A percentile compares a stretch with the other conserved stretches of the same genome.
Conservation (phyloP, 2,113 vertebrate genomes). For the Chionis minor region DNA sequence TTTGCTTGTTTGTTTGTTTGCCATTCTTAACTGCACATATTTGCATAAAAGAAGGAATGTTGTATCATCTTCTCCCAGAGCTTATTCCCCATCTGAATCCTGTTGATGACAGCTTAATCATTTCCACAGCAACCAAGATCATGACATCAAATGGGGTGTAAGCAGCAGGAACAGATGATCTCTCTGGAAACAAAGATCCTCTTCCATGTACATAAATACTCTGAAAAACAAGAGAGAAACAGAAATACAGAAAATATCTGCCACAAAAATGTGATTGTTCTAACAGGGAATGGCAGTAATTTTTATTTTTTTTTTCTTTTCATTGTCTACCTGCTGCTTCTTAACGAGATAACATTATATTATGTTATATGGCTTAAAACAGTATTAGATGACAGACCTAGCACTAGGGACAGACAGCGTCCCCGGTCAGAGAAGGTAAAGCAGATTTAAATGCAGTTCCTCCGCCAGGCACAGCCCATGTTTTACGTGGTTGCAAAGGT, state of each 20-base stretch:
- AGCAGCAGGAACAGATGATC: slow-evolving; percentile 33
- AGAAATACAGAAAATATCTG: not conserved
- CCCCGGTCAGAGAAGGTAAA: not conserved
- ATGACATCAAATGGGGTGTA: slow-evolving; percentile 8
- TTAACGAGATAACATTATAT: not conserved
- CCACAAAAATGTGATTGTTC: not conserved
- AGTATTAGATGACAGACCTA: not conserved
- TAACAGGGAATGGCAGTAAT: not conserved
- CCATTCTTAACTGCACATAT: slow-evolving; percentile 7
- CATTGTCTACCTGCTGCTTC: not conserved
- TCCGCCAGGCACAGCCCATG: not conserved
- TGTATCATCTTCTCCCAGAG: slow-evolving; percentile 23
- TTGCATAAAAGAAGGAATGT: slow-evolving; percentile 33
- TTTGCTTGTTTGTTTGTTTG: slow-evolving; percentile 32
- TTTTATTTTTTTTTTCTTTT: not conserved
- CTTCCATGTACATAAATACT: not conserved
- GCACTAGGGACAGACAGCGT: not conserved
- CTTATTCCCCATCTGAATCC: slow-evolving; percentile 40
- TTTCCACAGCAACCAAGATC: slow-evolving; percentile 64
- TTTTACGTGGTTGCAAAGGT: not conserved
- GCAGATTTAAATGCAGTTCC: not conserved
- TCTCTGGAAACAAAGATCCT: slow-evolving; percentile 16
- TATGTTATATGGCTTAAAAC: not conserved
- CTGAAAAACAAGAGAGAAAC: not conserved
- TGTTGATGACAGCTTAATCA: slow-evolving; percentile 60